Evolutionary conservation across 2,888 invertebrate species (phyloP).

Genomic region (Thera britannica): DNA sequence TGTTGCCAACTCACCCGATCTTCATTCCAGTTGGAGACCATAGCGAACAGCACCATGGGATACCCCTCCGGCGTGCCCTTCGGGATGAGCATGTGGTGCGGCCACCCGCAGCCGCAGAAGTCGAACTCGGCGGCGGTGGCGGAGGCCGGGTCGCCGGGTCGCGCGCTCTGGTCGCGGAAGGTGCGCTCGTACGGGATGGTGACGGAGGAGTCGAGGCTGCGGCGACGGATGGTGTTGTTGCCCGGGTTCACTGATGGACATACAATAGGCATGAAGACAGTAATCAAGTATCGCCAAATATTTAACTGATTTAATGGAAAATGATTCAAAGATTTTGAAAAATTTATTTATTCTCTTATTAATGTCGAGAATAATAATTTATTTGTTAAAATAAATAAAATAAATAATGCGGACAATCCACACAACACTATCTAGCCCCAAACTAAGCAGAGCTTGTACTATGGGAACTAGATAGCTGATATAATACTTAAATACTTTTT

Average conservation of each 20-base stretch:
- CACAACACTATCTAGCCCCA: too few species aligned
- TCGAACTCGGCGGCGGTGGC: slow-evolving; percentile 85
- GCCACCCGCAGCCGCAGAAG: slow-evolving; percentile 96
- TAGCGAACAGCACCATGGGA: slow-evolving; percentile 89
- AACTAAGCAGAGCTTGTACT: too few species aligned
- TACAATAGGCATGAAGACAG: neutral
- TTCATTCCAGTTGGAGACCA: slow-evolving; percentile 89
- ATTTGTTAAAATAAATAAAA: too few species aligned
- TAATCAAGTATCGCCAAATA: too few species aligned
- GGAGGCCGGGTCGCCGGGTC: slow-evolving; percentile 84
- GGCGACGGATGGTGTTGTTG: slow-evolving; percentile 86
- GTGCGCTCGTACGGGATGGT: slow-evolving; percentile 93
- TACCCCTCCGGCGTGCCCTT: slow-evolving; percentile 88
- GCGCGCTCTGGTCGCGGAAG: slow-evolving; percentile 88
- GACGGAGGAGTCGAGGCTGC: slow-evolving; percentile 89
- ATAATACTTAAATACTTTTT: too few species aligned
- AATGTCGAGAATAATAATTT: too few species aligned
- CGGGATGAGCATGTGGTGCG: slow-evolving; percentile 91
- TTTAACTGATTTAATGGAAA: too few species aligned
- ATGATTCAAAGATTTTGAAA: too few species aligned
- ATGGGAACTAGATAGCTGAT: too few species aligned
- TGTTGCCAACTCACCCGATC: slow-evolving; percentile 83
- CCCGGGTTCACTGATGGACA: slow-evolving; percentile 86
- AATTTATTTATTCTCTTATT: too few species aligned
- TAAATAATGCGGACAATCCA: too few species aligned